Base-by-base conservation (phyloP, 2,113 vertebrate genomes). In the Corydoras maculifer region DNA sequence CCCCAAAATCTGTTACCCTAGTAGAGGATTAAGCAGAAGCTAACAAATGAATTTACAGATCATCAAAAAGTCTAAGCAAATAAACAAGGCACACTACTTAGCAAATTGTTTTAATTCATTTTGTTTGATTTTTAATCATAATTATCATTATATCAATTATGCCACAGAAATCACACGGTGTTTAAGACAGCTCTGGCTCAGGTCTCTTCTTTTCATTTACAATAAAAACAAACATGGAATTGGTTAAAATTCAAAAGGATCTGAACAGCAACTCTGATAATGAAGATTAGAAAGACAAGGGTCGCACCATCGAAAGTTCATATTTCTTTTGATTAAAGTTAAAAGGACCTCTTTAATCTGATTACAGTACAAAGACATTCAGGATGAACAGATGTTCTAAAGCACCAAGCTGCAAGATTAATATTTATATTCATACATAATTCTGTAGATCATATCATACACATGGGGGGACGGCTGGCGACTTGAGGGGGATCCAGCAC, bases 161-260 rank as follows among this genome's bases (percentile, higher is more conserved):
- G 81, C 88, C 89, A 90, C 89, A 85, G 85, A 88, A 83, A 87
- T 86, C 88, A 91, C 88, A 89, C 72, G 80, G 83, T 85, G 82
- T 88, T 90, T 88, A 90, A 91, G 87, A 90, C 87, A 88, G 85
- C 86, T 89, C 84, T 86, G 88, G 88, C 89, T 90, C 88, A 87
- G 87, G 81, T 87, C 79, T 74, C 61, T 68, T 74, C 15, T 13
- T 57, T 70, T 14, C 59, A n/a, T 86, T 86, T 78, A 88, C 82
- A 84, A 81, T 90, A 87, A 85, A 84, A 43, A 43, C 35, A 43
- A 43, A 43, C 7, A 8, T 43, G 35, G 35, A 43, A 43, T 43
- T 43, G 35, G 35, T 43, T 43, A 43, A 43, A 43, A 43, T 43
- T 43, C 7, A 8, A 43, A 43, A 43, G 35, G 7, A 43, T 43